Conservation (phyloP, 2,888 invertebrate species). For the Dryobota labecula region DNA sequence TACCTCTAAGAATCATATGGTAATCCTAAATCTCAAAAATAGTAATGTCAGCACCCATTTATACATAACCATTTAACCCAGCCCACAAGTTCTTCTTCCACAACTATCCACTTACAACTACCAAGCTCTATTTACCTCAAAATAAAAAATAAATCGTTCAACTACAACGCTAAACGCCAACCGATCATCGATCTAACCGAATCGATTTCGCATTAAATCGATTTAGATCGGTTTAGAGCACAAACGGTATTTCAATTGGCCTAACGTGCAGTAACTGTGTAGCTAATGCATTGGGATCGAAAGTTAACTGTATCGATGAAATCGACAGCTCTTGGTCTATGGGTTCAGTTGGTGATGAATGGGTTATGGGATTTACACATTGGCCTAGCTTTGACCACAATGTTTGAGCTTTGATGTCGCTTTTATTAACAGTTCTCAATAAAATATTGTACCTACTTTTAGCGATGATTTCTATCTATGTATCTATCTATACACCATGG, state of each 20-base stretch:
- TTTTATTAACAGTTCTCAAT: not conserved
- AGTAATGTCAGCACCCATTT: not conserved
- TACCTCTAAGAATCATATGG: not conserved
- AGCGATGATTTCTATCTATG: no score
- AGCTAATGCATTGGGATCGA: slow-evolving; percentile 39
- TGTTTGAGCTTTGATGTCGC: not conserved
- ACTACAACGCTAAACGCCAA: slow-evolving; percentile 35
- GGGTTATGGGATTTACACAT: slow-evolving; percentile 7
- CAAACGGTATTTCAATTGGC: slow-evolving; percentile 65
- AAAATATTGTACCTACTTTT: no score
- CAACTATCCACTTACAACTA: slow-evolving; percentile 3
- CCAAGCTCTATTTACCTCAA: slow-evolving; percentile 27
- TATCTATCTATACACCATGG: no score
- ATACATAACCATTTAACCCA: not conserved
- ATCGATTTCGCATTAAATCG: slow-evolving; percentile 63
- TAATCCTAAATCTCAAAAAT: not conserved
- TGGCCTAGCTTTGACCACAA: slow-evolving; percentile 23
- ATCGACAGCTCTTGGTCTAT: slow-evolving; percentile 45
- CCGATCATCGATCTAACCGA: slow-evolving; percentile 50
- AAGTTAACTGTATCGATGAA: slow-evolving; percentile 62
- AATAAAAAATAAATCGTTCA: slow-evolving; percentile 30
- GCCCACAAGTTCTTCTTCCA: not conserved
- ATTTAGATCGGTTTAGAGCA: slow-evolving; percentile 59
- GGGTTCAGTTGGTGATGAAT: slow-evolving; percentile 24
- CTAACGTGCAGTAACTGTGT: slow-evolving; percentile 56